phyloP scores from a whole-genome alignment of 1,140 invertebrate genomes.

The Drosophila bocki region DNA sequence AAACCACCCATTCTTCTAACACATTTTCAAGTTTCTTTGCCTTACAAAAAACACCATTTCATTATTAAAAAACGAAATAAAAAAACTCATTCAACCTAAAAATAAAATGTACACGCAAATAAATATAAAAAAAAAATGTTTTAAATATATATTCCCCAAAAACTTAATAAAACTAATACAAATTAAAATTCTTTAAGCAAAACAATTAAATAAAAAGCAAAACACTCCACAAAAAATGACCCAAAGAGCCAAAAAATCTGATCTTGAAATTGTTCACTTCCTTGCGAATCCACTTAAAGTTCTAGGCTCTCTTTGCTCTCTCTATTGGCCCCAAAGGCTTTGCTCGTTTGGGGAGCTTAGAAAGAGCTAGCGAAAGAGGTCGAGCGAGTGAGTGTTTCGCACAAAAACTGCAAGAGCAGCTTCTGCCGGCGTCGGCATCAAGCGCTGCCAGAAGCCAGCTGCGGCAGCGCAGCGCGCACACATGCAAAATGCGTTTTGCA shows the following conservation, averaged over 20 bases:
- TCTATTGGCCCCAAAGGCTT: slow-evolving; percentile 6
- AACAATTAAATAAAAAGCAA: neutral
- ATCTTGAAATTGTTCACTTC: slow-evolving; percentile 8
- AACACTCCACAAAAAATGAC: neutral
- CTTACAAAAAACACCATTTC: too few relatives aligned
- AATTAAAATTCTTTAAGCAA: neutral
- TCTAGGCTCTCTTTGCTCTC: slow-evolving; percentile 4
- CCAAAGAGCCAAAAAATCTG: neutral
- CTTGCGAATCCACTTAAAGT: slow-evolving; percentile 6
- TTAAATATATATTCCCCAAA: neutral
- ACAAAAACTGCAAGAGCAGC: slow-evolving; percentile 26
- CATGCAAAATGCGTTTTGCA: slow-evolving; percentile 48
- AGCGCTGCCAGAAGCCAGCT: neutral
- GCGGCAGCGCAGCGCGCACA: slow-evolving; percentile 25
- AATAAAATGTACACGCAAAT: neutral
- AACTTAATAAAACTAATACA: neutral
- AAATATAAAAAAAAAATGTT: neutral
- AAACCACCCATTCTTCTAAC: too few relatives aligned
- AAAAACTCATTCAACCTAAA: neutral
- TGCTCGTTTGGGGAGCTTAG: slow-evolving; percentile 1
- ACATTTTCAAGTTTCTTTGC: too few relatives aligned
- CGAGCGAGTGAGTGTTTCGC: neutral
- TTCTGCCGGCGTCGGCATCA: slow-evolving; percentile 2
- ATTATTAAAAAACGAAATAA: neutral
- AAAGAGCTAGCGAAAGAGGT: neutral